Conservation (phyloP, 30 jellyfish, hydroid and myxozoan species). For the Turritopsis rubra region DNA sequence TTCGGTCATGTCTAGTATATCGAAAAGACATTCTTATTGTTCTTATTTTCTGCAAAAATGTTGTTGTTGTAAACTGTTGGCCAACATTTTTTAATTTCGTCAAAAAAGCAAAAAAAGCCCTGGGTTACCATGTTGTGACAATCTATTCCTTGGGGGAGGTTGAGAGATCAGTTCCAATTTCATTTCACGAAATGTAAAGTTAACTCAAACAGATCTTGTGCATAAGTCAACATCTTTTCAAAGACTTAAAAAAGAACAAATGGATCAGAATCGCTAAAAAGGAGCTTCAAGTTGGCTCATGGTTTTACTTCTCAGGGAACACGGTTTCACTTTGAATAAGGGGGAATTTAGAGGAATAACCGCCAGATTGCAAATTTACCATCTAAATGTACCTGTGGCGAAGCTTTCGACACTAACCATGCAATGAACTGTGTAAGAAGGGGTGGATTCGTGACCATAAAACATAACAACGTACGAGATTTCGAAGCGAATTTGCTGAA, state of each 20-base stretch:
- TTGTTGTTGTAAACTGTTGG: no score
- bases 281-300: conserved; percentile 1
- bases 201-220: no score
- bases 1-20: no score
- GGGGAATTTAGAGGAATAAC: conserved; percentile 16
- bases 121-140: no score
- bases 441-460: conserved; percentile 27
- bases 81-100: no score
- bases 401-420: conserved; percentile 9
- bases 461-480: conserved; percentile 29
- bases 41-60: no score
- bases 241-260: background rate
- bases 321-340: conserved; percentile 16
- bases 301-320: conserved; percentile 11
- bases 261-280: conserved; percentile 4
- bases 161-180: no score
- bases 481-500: conserved; percentile 17
- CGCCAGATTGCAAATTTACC: conserved; percentile 14
- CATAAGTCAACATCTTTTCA: no score
- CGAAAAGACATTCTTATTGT: no score
- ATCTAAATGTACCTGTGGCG: conserved; percentile 33
- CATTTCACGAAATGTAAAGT: no score
- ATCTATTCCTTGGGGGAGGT: no score
- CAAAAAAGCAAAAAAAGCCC: no score
- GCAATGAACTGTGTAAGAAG: conserved; percentile 25